Percentiles rank a stretch among this genome's conserved stretches.
phyloP scores from a whole-genome alignment of 2,888 invertebrate genomes.

The Leptopilina myrica region DNA sequence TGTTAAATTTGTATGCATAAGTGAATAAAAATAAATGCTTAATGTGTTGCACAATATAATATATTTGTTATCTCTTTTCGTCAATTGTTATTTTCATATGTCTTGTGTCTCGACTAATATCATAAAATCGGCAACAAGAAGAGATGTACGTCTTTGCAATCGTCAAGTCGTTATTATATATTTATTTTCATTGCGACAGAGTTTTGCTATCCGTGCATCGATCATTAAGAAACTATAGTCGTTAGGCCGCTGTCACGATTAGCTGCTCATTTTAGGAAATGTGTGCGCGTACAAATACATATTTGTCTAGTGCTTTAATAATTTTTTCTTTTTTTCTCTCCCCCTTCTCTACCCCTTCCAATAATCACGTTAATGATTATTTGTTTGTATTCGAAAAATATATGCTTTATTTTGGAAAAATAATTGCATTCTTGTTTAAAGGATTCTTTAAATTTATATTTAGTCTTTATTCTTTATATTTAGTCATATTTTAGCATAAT shows the following conservation, averaged over 20 bases:
- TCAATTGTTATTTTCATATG: slow-evolving; percentile 9
- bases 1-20: too few species aligned
- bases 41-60: too few species aligned
- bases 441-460: too few species aligned
- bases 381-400: too few species aligned
- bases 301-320: not conserved
- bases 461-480: too few species aligned
- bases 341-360: too few species aligned
- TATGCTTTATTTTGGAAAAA: too few species aligned
- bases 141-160: slow-evolving; percentile 10
- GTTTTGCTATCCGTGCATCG: slow-evolving; percentile 10
- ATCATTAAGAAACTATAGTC: slow-evolving; percentile 24
- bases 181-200: slow-evolving; percentile 23
- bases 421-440: too few species aligned
- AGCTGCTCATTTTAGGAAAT: not conserved
- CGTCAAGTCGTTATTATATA: slow-evolving; percentile 19
- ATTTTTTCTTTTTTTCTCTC: not conserved
- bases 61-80: not conserved
- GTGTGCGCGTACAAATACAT: too few species aligned
- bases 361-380: too few species aligned
- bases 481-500: too few species aligned
- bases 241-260: slow-evolving; percentile 4
- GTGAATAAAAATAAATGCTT: too few species aligned
- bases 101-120: not conserved
- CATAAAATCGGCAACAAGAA: not conserved